phyloP scores from a whole-genome alignment of 92 coral and sea anemone genomes.

The Actinostola sp. region DNA sequence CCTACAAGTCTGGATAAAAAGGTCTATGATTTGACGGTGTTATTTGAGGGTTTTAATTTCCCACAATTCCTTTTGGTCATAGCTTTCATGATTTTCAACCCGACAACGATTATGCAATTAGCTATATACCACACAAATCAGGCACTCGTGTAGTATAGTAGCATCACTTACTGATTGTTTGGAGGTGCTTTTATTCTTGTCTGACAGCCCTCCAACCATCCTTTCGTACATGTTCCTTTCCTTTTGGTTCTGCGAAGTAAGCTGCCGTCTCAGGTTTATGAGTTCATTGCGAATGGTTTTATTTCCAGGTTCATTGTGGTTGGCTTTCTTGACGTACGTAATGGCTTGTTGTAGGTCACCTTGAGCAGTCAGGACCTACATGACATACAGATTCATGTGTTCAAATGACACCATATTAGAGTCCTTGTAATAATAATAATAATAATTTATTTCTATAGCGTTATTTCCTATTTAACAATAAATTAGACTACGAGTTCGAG shows the following conservation, averaged over 20 bases:
- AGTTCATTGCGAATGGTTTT: conserved; percentile 88
- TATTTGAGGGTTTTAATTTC: too few relatives aligned
- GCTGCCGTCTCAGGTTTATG: conserved; percentile 59
- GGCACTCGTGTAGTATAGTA: too few relatives aligned
- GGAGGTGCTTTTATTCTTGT: conserved; percentile 38
- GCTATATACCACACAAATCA: too few relatives aligned
- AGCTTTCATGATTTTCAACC: too few relatives aligned
- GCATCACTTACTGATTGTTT: conserved; percentile 51
- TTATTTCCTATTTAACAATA: too few relatives aligned
- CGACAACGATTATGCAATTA: too few relatives aligned
- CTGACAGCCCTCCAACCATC: conserved; percentile 85
- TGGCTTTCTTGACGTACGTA: conserved; percentile 71
- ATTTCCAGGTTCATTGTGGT: conserved; percentile 82
- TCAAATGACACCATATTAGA: not conserved
- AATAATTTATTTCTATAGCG: not conserved
- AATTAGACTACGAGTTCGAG: too few relatives aligned
- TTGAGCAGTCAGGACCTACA: conserved; percentile 79
- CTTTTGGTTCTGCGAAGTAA: conserved; percentile 62
- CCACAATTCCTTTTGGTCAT: too few relatives aligned
- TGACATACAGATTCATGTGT: not conserved
- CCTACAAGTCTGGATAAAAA: too few relatives aligned
- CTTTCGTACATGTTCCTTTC: conserved; percentile 90
- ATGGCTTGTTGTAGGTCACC: conserved; percentile 78
- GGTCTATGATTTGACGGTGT: too few relatives aligned
- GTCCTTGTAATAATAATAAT: too few relatives aligned